Conservation (phyloP, 1,140 invertebrate species). For the Drosophila ironensis region DNA sequence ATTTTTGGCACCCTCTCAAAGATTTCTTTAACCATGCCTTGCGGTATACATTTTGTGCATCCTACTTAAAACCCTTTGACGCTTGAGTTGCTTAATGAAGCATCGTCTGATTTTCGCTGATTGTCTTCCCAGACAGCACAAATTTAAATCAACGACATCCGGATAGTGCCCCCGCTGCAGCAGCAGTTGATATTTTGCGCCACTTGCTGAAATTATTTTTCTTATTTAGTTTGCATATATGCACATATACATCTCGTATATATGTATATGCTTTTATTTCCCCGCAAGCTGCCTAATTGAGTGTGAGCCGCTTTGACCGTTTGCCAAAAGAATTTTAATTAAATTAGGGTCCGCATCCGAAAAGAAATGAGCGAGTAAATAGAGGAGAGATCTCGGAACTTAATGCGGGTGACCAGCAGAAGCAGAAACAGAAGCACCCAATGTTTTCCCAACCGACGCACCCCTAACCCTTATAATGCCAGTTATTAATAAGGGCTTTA, state of each 20-base stretch:
- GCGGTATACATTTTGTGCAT: neutral
- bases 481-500: slow-evolving; percentile 50
- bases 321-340: slow-evolving; percentile 77
- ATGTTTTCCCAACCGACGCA: neutral
- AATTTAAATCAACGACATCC: slow-evolving; percentile 77
- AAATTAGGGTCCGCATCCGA: slow-evolving; percentile 39
- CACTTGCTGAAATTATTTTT: slow-evolving; percentile 33
- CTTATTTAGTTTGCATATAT: slow-evolving; percentile 9
- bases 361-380: slow-evolving; percentile 4
- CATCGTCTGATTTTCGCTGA: slow-evolving; percentile 47
- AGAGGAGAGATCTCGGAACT: neutral
- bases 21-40: neutral
- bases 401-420: slow-evolving; percentile 49
- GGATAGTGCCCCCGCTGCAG: slow-evolving; percentile 41
- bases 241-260: neutral
- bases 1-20: neutral
- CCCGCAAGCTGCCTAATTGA: slow-evolving; percentile 41
- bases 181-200: slow-evolving; percentile 27
- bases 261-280: slow-evolving; percentile 4
- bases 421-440: too few relatives aligned
- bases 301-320: slow-evolving; percentile 43
- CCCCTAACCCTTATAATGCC: slow-evolving; percentile 19
- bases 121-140: slow-evolving; percentile 70
- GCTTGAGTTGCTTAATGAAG: slow-evolving; percentile 47
- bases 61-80: slow-evolving; percentile 26